Base-by-base conservation (phyloP, 2,888 invertebrate genomes). In the Boloria selene region DNA sequence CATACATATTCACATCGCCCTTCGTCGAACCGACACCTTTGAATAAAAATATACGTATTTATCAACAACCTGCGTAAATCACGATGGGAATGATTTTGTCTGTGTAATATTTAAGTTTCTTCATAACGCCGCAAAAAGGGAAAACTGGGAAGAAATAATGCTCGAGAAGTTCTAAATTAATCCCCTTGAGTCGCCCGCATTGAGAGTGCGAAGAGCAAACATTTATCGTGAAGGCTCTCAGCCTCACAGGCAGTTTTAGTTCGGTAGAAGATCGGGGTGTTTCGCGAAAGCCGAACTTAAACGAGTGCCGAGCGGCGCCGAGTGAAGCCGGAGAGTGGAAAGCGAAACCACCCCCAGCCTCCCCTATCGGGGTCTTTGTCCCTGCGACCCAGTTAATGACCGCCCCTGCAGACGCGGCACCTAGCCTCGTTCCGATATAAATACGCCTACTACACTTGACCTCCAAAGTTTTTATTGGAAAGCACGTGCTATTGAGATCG, bases 361-460 rank as follows among this genome's bases (percentile, higher is more conserved):
- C 79, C 81, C 82, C 84, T 84, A 81, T 80, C 82, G 85, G 78
- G 90, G 90, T 88, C 89, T 88, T 89, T 88, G 90, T 86, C 85
- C 90, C 89, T 85, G 79, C 90, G 90, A 92, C 91, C 91, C 87
- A 92, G 90, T 90, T 92, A 91, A 91, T 91, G 91, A 90, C 90
- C 90, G 88, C 87, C 90, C 81, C 86, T 85, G 85, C 82, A 87
- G 88, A 85, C 87, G 84, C 85, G 83, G 85, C 85, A 79, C 81
- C 85, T 86, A 88, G 88, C 87, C 90, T 87, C 88, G 89, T 83
- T 84, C 78, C 84, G 88, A 89, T 90, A 92, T 91, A 92, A 90
- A 91, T 90, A 90, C 90, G 88, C 90, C 90, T 88, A 90, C 90
- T 91, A 91, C 91, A 91, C 91, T 92, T 92, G 91, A 92, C 91